Evolutionary conservation across 2,113 vertebrate genomes (phyloP).

Genomic region (Thomomys bottae): DNA sequence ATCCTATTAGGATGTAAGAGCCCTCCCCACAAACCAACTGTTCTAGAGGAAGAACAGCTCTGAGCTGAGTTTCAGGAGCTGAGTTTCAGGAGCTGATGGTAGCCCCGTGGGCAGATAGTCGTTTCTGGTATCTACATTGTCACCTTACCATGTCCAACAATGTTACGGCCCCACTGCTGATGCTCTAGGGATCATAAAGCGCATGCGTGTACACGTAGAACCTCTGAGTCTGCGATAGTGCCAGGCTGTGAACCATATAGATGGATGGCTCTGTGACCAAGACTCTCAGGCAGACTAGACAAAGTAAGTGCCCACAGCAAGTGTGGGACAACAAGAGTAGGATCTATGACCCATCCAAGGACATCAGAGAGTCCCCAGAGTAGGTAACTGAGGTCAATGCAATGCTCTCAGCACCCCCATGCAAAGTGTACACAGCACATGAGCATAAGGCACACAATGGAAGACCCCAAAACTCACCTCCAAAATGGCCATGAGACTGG

Average conservation of each 20-base stretch:
- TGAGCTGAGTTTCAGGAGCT: background rate
- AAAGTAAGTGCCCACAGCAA: too few species aligned
- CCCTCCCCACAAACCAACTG: background rate
- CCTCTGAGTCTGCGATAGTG: accelerated
- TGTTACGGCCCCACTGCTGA: background rate
- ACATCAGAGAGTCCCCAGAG: background rate
- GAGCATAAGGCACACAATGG: accelerated
- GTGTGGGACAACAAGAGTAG: too few species aligned
- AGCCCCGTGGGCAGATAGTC: background rate
- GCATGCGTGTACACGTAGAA: too few species aligned
- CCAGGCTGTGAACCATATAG: background rate
- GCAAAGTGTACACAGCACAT: background rate
- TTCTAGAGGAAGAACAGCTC: background rate
- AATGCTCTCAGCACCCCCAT: background rate
- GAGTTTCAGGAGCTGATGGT: background rate
- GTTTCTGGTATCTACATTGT: too few species aligned
- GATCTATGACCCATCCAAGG: background rate
- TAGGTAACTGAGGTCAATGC: too few species aligned
- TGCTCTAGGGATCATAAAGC: background rate
- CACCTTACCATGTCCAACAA: accelerated
- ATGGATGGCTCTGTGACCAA: accelerated
- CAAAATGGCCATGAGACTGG: background rate
- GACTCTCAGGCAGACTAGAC: background rate
- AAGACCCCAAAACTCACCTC: accelerated
- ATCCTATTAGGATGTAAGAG: background rate